A percentile compares a stretch with the other conserved stretches of the same genome.
Conservation (phyloP, 2,888 invertebrate genomes). For the Idaea biselata region DNA sequence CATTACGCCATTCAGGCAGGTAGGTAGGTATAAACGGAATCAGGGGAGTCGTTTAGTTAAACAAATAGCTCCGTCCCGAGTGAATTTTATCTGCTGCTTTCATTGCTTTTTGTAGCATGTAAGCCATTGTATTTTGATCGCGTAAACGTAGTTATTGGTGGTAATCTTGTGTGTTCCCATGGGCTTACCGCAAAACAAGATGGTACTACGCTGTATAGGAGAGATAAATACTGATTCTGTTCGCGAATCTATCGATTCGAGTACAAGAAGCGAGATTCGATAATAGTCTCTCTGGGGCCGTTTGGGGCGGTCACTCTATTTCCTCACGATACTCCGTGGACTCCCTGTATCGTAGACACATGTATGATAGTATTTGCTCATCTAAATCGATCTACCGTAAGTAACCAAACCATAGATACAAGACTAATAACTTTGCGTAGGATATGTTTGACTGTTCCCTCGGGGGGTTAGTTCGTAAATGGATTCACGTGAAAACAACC, state of each 20-base stretch:
- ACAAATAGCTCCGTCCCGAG: constrained; percentile 23
- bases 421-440: constrained; percentile 52
- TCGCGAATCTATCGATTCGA: constrained; percentile 37
- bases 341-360: constrained; percentile 43
- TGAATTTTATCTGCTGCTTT: constrained; percentile 28
- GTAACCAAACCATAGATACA: constrained; percentile 48
- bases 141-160: constrained; percentile 28
- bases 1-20: constrained; percentile 21
- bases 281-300: constrained; percentile 60
- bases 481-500: constrained; percentile 19
- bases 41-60: constrained; percentile 24
- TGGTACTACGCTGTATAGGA: constrained; percentile 34
- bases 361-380: constrained; percentile 37
- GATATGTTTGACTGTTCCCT: constrained; percentile 39
- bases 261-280: constrained; percentile 51
- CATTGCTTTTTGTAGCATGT: constrained; percentile 25
- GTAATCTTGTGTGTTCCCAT: constrained; percentile 28
- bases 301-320: constrained; percentile 58
- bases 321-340: constrained; percentile 46
- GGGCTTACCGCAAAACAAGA: constrained; percentile 31
- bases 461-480: constrained; percentile 33
- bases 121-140: constrained; percentile 29
- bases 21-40: constrained; percentile 22
- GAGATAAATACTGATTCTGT: constrained; percentile 45
- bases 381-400: constrained; percentile 44